Evolutionary conservation across 2,113 vertebrate genomes (phyloP), one percentile per base, ranked within the genome.

Genomic region (Podarcis raffonei): DNA sequence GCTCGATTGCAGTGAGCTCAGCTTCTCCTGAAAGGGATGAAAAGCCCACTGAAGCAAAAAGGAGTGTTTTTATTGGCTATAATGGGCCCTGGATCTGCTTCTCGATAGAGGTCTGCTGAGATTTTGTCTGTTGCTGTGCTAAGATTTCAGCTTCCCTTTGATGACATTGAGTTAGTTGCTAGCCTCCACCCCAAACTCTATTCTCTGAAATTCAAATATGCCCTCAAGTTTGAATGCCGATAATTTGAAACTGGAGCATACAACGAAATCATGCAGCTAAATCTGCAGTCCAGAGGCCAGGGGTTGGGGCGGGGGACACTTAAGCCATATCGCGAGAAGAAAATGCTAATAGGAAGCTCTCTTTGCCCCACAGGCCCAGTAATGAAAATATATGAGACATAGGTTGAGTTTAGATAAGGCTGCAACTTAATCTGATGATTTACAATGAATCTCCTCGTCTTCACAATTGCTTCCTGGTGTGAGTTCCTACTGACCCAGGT

Each of bases 221-320:
- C 84, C 76, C 71, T 88, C 89, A 87, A 88, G 83, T 86, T 83
- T 82, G 93, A 20, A 3, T 59, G 81, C 90, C 84, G 13, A 90
- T 7, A 90, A 84, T 30, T 8, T 20, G 87, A 93, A 91, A 78
- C 80, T 89, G 79, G 71, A 30, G 71, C 66, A 48, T 87, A 2
- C 39, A 68, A 53, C 35, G 25, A 78, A 78, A 79, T 1, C n/a
- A 57, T 6, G 42, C n/a, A 48, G 77, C 85, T 18, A 48, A 77
- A 42, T 83, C 76, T 86, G 48, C 48, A 39, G 62, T 85, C 68
- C 18, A 59, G 22, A 68, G 66, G 20, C 12, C 59, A 32, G n/a
- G 77, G 85, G 9, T 1, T 2, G 48, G 48, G 48, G 9, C 9
- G 2, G 27, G 27, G 85, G 78, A 93, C 30, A 32, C 75, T 39